Conservation (phyloP, 2,888 invertebrate genomes). For the Xylota sylvarum region DNA sequence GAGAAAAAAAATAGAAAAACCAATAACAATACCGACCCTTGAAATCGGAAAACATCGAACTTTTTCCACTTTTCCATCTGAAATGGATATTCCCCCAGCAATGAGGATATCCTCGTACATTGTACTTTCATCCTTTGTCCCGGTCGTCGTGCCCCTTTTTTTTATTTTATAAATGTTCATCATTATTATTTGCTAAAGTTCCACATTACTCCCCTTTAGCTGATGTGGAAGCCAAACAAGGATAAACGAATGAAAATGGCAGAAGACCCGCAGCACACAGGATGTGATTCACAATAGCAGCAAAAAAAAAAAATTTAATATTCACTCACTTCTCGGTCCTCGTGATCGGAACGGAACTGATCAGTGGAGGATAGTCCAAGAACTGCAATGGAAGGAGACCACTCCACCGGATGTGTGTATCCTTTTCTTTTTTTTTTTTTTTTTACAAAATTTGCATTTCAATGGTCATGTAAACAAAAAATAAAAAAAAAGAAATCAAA, state of each 20-base stretch:
- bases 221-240: slow-evolving; percentile 11
- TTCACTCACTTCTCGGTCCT: slow-evolving; percentile 45
- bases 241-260: slow-evolving; percentile 41
- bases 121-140: neutral
- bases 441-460: slow-evolving; percentile 66
- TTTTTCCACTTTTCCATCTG: slow-evolving; percentile 19
- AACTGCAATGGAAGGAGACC: neutral
- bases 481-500: slow-evolving; percentile 30
- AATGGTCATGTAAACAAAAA: slow-evolving; percentile 52
- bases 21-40: slow-evolving; percentile 37
- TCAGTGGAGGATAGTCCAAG: slow-evolving; percentile 9
- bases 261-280: slow-evolving; percentile 24
- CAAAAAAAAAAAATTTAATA: no score
- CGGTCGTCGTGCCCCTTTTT: neutral
- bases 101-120: no score
- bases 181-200: slow-evolving; percentile 53
- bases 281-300: slow-evolving; percentile 69
- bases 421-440: slow-evolving; percentile 20
- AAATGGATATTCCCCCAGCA: slow-evolving; percentile 18
- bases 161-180: slow-evolving; percentile 46
- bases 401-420: neutral
- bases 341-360: slow-evolving; percentile 38
- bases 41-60: slow-evolving; percentile 52
- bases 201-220: slow-evolving; percentile 22
- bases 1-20: slow-evolving; percentile 8